phyloP scores from a whole-genome alignment of 2,113 vertebrate genomes.

The Caretta caretta region DNA sequence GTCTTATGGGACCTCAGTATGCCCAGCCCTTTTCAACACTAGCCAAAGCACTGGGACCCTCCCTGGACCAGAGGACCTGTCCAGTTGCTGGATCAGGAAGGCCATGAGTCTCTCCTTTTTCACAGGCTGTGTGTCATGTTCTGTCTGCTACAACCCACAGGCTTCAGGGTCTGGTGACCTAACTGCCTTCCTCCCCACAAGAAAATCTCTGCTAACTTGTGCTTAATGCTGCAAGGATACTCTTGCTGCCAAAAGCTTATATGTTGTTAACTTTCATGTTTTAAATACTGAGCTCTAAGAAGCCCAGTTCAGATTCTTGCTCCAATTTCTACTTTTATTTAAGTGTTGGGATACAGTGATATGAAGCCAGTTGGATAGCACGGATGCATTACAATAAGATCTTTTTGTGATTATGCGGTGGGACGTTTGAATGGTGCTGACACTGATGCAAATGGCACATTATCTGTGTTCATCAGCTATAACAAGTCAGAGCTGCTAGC shows the following conservation, averaged over 20 bases:
- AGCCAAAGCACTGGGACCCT: neutral
- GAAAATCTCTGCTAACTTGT: neutral
- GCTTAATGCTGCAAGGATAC: neutral
- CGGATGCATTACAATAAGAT: neutral
- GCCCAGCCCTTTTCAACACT: neutral
- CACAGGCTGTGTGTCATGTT: neutral
- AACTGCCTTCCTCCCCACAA: neutral
- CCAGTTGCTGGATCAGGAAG: neutral
- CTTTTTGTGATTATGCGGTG: neutral
- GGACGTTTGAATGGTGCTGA: neutral
- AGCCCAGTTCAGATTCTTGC: neutral
- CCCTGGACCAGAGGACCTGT: neutral
- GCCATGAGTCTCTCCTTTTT: neutral
- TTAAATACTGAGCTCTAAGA: neutral
- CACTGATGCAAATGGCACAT: neutral
- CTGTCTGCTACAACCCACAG: neutral
- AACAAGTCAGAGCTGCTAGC: neutral
- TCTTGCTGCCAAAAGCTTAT: neutral
- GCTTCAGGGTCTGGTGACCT: slow-evolving; percentile 50
- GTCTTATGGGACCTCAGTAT: neutral
- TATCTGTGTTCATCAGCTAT: neutral
- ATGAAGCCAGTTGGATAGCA: neutral
- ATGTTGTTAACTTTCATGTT: slow-evolving; percentile 10
- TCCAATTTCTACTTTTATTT: neutral
- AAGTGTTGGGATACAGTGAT: neutral